phyloP scores from a whole-genome alignment of 2,797 vertebrate species.

The Naso thynnoides region DNA sequence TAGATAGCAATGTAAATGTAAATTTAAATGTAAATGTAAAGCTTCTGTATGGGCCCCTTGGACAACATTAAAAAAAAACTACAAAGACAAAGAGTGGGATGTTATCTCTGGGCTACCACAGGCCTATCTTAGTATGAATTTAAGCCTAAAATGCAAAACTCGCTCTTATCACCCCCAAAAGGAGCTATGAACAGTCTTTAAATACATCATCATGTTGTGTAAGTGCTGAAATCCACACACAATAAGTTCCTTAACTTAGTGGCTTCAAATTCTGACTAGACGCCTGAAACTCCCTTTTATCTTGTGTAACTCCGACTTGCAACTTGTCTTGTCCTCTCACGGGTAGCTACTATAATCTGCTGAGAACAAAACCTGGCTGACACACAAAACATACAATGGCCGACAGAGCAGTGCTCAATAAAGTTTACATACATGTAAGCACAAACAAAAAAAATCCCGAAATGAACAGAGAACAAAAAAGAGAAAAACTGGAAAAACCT shows the following conservation, averaged over 20 bases:
- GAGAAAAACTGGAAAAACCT: conserved; percentile 88
- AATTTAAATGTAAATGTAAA: not conserved
- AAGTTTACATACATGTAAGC: conserved; percentile 76
- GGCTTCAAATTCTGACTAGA: conserved; percentile 32
- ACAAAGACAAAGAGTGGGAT: not conserved
- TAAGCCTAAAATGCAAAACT: conserved; percentile 16
- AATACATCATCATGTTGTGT: conserved; percentile 12
- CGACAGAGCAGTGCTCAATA: conserved; percentile 40
- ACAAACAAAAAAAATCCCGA: conserved; percentile 57
- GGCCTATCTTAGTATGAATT: not conserved
- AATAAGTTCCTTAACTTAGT: conserved; percentile 17
- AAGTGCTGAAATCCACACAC: conserved; percentile 45
- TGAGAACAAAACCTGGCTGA: conserved; percentile 33
- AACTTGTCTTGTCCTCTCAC: conserved; percentile 27
- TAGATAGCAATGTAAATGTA: not conserved
- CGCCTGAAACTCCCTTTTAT: conserved; percentile 24
- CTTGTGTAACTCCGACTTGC: conserved; percentile 13
- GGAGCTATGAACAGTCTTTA: conserved; percentile 16
- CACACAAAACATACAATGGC: conserved; percentile 49
- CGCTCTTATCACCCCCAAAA: conserved; percentile 22
- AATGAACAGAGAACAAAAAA: conserved; percentile 76
- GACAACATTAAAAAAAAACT: not conserved
- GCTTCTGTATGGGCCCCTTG: not conserved
- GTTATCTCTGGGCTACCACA: not conserved
- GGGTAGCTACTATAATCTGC: conserved; percentile 12